Percentiles rank a stretch among this genome's conserved stretches.
phyloP scores from a whole-genome alignment of 2,888 invertebrate genomes.

The Mythimna vitellina region DNA sequence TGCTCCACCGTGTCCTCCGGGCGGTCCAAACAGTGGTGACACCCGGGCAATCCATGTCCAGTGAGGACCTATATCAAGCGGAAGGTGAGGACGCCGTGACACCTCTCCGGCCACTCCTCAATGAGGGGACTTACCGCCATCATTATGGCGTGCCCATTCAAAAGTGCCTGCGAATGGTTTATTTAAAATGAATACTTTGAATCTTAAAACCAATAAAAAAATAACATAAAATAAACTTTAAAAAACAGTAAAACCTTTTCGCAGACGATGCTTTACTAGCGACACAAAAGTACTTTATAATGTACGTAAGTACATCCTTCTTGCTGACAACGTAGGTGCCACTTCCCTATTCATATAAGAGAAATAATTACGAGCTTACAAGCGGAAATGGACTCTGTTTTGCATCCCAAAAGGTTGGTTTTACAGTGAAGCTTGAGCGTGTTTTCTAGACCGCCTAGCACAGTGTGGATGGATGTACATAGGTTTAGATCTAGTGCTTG shows the following conservation, averaged over 20 bases:
- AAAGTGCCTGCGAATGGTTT: too few relatives aligned
- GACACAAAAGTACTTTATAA: slow-evolving; percentile 31
- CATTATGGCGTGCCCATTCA: too few relatives aligned
- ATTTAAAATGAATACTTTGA: too few relatives aligned
- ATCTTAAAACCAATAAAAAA: background rate
- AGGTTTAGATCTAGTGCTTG: slow-evolving; percentile 42
- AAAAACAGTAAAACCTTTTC: slow-evolving; percentile 12
- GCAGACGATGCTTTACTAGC: slow-evolving; percentile 25
- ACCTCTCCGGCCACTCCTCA: too few relatives aligned
- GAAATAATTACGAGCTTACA: slow-evolving; percentile 58
- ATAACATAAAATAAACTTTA: background rate
- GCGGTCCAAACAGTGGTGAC: too few relatives aligned
- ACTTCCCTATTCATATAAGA: slow-evolving; percentile 49
- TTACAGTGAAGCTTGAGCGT: background rate
- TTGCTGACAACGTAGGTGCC: slow-evolving; percentile 56
- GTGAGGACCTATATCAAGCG: too few relatives aligned
- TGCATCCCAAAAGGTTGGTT: background rate
- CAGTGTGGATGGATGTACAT: slow-evolving; percentile 29
- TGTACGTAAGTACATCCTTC: slow-evolving; percentile 29
- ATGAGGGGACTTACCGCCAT: too few relatives aligned
- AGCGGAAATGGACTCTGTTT: slow-evolving; percentile 22
- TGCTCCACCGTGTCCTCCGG: too few relatives aligned
- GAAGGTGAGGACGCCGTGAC: too few relatives aligned
- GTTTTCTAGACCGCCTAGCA: slow-evolving; percentile 46
- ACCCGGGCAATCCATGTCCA: too few relatives aligned